These are phyloP conservation scores for Phymastichus coffea DNA, from an alignment of 1,140 invertebrate genomes.

Conservation along the genomic window DNA sequence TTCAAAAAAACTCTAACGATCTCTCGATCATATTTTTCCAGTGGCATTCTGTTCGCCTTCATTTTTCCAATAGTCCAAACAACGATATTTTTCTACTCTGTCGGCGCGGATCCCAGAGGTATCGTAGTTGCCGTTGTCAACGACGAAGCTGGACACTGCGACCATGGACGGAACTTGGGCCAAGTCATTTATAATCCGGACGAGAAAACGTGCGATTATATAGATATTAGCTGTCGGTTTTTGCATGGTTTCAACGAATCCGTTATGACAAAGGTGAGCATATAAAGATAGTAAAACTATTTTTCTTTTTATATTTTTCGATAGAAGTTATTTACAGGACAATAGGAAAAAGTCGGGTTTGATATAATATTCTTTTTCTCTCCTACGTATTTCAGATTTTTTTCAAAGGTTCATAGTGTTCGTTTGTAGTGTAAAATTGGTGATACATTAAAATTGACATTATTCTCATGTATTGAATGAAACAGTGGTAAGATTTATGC, in stretches of 20 bases:
- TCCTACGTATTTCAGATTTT: background rate
- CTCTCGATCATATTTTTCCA: conserved; percentile 48
- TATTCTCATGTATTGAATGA: too few species aligned
- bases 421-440: too few species aligned
- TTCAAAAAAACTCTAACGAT: too few species aligned
- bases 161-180: conserved; percentile 44
- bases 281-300: too few species aligned
- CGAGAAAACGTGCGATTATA: conserved; percentile 53
- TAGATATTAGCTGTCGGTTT: conserved; percentile 62
- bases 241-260: conserved; percentile 55
- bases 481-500: too few species aligned
- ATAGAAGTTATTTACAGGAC: conserved; percentile 3
- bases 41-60: conserved; percentile 76
- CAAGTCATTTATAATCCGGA: conserved; percentile 37
- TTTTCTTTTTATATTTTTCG: conserved; percentile 1
- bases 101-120: conserved; percentile 75
- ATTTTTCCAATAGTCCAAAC: conserved; percentile 79
- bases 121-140: conserved; percentile 76
- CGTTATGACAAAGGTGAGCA: conserved; percentile 50
- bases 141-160: conserved; percentile 61
- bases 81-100: conserved; percentile 76
- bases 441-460: too few species aligned
- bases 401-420: too few species aligned
- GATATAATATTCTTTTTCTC: background rate
- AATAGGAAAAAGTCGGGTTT: background rate